Percentiles rank a stretch among this genome's conserved stretches.
These are phyloP conservation scores for Sarcophaga variegata DNA, from an alignment of 2,888 invertebrate species.

Conservation along the genomic window DNA sequence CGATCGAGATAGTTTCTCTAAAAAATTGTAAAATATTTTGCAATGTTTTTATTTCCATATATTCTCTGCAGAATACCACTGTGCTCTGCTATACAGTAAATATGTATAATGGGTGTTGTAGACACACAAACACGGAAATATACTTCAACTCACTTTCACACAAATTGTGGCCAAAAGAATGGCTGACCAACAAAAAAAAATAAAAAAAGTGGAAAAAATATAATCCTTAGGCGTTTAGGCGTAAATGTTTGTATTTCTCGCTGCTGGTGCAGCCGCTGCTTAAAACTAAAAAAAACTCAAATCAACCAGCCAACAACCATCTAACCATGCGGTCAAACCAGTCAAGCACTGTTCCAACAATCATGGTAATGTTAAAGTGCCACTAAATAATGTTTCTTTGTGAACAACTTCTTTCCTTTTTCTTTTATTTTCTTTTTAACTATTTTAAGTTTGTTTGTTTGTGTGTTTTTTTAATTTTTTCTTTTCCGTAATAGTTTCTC, in stretches of 20 bases:
- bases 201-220: not conserved
- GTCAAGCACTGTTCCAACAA: slow-evolving; percentile 46
- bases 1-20: too few relatives aligned
- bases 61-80: too few relatives aligned
- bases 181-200: slow-evolving; percentile 44
- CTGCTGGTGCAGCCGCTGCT: not conserved
- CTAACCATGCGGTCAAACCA: not conserved
- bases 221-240: slow-evolving; percentile 54
- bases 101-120: not conserved
- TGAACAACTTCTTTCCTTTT: slow-evolving; percentile 13
- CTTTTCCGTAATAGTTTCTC: slow-evolving; percentile 4
- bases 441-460: not conserved
- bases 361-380: slow-evolving; percentile 56
- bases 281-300: slow-evolving; percentile 48
- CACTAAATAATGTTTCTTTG: slow-evolving; percentile 64
- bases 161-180: slow-evolving; percentile 62
- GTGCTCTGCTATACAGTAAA: too few relatives aligned
- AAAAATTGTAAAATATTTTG: too few relatives aligned
- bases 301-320: not conserved
- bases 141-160: slow-evolving; percentile 34
- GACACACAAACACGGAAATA: slow-evolving; percentile 3
- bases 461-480: slow-evolving; percentile 1
- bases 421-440: slow-evolving; percentile 30
- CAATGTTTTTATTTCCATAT: too few relatives aligned
- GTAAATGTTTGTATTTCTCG: slow-evolving; percentile 48